Evolutionary conservation across 2,797 vertebrate species (phyloP).

Genomic region (Characodon lateralis): DNA sequence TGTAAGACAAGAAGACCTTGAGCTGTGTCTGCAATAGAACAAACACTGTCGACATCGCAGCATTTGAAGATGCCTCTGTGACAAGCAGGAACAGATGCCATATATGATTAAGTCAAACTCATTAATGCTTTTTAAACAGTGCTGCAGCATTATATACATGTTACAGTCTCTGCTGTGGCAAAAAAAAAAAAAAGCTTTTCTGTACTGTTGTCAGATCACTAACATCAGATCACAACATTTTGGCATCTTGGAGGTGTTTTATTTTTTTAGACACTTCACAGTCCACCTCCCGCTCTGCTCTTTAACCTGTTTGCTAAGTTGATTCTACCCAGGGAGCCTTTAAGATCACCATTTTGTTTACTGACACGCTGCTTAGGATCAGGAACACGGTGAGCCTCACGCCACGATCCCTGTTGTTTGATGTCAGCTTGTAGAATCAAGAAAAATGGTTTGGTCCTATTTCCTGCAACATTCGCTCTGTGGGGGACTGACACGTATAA

Average conservation of each 20-base stretch:
- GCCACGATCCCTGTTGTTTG: slow-evolving; percentile 34
- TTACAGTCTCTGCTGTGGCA: background rate
- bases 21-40: slow-evolving; percentile 17
- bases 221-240: no score
- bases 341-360: slow-evolving; percentile 41
- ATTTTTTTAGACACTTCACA: slow-evolving; percentile 1
- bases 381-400: slow-evolving; percentile 22
- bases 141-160: background rate
- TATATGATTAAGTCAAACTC: slow-evolving; percentile 24
- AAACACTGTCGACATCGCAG: slow-evolving; percentile 15
- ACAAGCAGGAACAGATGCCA: slow-evolving; percentile 13
- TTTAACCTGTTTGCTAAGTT: slow-evolving; percentile 30
- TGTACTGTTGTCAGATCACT: background rate
- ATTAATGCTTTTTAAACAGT: slow-evolving; percentile 17
- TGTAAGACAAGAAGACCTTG: slow-evolving; percentile 32
- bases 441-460: slow-evolving; percentile 26
- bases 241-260: background rate
- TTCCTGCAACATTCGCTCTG: slow-evolving; percentile 28
- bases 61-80: slow-evolving; percentile 8
- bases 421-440: slow-evolving; percentile 30
- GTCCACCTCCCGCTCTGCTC: slow-evolving; percentile 14
- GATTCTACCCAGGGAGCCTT: slow-evolving; percentile 22
- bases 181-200: background rate
- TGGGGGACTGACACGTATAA: slow-evolving; percentile 39
- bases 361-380: slow-evolving; percentile 44